phyloP scores from a whole-genome alignment of 2,888 invertebrate genomes.

The Apamea crenata region DNA sequence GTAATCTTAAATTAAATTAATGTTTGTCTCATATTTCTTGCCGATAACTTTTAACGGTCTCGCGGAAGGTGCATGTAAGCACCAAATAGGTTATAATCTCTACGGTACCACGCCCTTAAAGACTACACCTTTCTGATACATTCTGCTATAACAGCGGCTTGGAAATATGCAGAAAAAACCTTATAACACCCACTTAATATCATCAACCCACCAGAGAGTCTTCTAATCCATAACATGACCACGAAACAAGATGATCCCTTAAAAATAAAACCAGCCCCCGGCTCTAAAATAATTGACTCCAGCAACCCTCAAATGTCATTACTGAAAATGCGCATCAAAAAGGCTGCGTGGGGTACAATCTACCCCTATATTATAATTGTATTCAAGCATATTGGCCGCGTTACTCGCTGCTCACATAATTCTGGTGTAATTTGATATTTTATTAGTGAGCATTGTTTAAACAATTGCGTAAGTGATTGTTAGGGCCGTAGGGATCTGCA shows the following conservation, averaged over 20 bases:
- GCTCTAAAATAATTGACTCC: slow-evolving; percentile 66
- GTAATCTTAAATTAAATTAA: too few relatives aligned
- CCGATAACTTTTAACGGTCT: too few relatives aligned
- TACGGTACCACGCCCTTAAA: too few relatives aligned
- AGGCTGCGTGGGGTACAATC: slow-evolving; percentile 62
- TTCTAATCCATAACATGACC: slow-evolving; percentile 43
- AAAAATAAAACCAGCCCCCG: slow-evolving; percentile 51
- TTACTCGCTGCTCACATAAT: slow-evolving; percentile 83
- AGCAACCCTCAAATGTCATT: slow-evolving; percentile 68
- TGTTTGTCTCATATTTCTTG: too few relatives aligned
- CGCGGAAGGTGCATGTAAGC: too few relatives aligned
- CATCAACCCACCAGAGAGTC: slow-evolving; percentile 35
- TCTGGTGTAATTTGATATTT: slow-evolving; percentile 86
- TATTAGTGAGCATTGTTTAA: slow-evolving; percentile 88
- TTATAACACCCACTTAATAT: slow-evolving; percentile 42
- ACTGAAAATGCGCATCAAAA: slow-evolving; percentile 69
- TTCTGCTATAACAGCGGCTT: not conserved
- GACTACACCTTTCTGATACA: not conserved
- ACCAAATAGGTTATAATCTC: too few relatives aligned
- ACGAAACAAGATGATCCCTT: slow-evolving; percentile 55
- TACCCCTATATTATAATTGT: slow-evolving; percentile 68
- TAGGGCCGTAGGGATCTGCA: slow-evolving; percentile 78
- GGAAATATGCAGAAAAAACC: not conserved
- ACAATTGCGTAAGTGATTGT: slow-evolving; percentile 90
- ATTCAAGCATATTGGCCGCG: slow-evolving; percentile 78